Evolutionary conservation across 2,888 invertebrate species (phyloP), one percentile per base, ranked within the genome.

Genomic region (Aphodius sticticus): DNA sequence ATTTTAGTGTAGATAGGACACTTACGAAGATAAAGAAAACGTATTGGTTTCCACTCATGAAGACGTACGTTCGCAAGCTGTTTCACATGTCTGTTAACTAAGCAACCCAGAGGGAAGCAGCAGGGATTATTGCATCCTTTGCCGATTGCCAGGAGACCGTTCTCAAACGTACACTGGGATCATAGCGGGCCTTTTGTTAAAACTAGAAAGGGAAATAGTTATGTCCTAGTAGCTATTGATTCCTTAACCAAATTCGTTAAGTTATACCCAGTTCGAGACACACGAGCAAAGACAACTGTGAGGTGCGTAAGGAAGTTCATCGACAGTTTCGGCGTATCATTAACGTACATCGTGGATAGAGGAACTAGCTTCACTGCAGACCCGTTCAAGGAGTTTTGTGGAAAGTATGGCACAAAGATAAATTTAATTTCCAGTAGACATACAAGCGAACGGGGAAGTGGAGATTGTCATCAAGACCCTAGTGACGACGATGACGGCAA

Each of bases 141-240:
- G 53, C 78, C 81, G 16, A 72, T 77, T 38, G 69, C 69, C 37
- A 76, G 16, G 14, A 38, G 78, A 76, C 80, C 81, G 12, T 78
- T 79, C 16, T 78, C 38, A 15, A 36, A 76, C 16, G 70, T 81
- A 6, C 81, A 81, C 38, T 9, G 72, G 6, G 79, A 81, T 69
- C 78, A 79, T 76, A n/a, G 79, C 69, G 79, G 77, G 70, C 81
- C 81, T 35, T 79, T 79, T 72, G 36, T 81, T n/a, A 70, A 16
- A 9, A 76, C 79, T 76, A 15, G 5, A 6, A 79, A 70, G 72
- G 77, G 76, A 76, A 81, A 81, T 76, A 36, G 38, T 37, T 72
- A 79, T 77, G 76, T 80, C 37, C n/a, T 81, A 16, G 78, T 81
- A 5, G 69, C 76, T 7, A 76, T 79, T 14, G 81, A 81, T 70